phyloP scores from a whole-genome alignment of 2,888 invertebrate genomes.

The Pristionchus maxplancki region DNA sequence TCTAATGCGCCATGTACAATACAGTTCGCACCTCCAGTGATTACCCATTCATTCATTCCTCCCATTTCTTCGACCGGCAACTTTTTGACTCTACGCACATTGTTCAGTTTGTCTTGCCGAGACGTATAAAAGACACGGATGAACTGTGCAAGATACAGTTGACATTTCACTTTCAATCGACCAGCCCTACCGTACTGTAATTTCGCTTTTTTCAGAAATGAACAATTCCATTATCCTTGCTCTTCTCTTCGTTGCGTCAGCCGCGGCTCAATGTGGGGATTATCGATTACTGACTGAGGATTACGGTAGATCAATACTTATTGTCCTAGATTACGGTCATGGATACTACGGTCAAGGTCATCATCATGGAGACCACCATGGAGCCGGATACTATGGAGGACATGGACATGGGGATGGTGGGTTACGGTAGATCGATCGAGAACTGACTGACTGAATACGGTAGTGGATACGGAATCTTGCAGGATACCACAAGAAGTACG shows the following conservation, averaged over 20 bases:
- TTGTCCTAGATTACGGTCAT: constrained; percentile 22
- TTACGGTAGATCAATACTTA: constrained; percentile 9
- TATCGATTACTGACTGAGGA: neutral
- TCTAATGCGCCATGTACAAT: too few species aligned
- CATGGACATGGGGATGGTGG: constrained; percentile 45
- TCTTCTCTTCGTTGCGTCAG: constrained; percentile 32
- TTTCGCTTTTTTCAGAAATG: constrained; percentile 7
- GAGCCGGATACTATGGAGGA: constrained; percentile 47
- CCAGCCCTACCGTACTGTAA: neutral
- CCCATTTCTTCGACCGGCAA: neutral
- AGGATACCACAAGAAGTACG: constrained; percentile 50
- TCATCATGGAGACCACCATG: constrained; percentile 40
- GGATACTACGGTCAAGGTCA: constrained; percentile 50
- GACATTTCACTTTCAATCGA: neutral
- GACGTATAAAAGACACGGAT: constrained; percentile 1
- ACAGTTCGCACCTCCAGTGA: neutral
- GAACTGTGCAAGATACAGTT: neutral
- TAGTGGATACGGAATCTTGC: neutral
- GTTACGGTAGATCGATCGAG: constrained; percentile 21
- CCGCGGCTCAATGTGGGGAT: constrained; percentile 23
- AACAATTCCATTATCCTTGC: constrained; percentile 42
- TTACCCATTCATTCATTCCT: neutral
- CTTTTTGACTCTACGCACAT: neutral
- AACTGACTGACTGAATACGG: neutral
- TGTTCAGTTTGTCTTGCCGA: neutral